phyloP scores from a whole-genome alignment of 2,888 invertebrate species.

The Germaria angustata region DNA sequence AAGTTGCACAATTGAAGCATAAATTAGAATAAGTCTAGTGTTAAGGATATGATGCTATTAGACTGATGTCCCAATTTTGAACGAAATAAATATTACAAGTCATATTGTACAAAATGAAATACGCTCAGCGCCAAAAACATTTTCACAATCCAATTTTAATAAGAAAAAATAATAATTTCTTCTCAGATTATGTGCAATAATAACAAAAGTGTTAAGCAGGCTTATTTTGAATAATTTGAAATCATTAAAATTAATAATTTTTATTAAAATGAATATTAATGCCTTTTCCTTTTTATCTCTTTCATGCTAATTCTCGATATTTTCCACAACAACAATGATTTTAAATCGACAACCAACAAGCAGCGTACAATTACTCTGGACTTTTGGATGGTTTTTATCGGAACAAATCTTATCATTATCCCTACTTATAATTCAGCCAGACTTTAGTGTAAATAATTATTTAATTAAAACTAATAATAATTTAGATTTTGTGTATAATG shows the following conservation, averaged over 20 bases:
- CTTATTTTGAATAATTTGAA: background rate
- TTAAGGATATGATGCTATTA: no score
- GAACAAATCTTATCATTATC: slow-evolving; percentile 80
- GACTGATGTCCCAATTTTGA: no score
- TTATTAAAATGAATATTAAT: slow-evolving; percentile 15
- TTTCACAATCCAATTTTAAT: slow-evolving; percentile 38
- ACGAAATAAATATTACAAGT: no score
- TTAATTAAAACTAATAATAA: slow-evolving; percentile 42
- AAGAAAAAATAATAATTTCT: background rate
- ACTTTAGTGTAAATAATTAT: slow-evolving; percentile 68
- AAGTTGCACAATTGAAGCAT: no score
- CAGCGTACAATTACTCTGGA: slow-evolving; percentile 76
- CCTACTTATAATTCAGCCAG: slow-evolving; percentile 79
- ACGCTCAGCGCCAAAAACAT: no score
- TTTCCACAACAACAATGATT: background rate
- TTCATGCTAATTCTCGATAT: slow-evolving; percentile 22
- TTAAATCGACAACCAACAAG: background rate
- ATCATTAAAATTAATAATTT: background rate
- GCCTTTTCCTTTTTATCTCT: slow-evolving; percentile 24
- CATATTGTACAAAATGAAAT: no score
- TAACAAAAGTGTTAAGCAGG: background rate
- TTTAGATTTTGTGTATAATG: slow-evolving; percentile 54
- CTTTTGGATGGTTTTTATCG: slow-evolving; percentile 80
- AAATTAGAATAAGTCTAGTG: no score
- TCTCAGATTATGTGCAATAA: background rate